These are phyloP conservation scores for Thecophora atra DNA, from an alignment of 2,888 invertebrate genomes.

Conservation along the genomic window DNA sequence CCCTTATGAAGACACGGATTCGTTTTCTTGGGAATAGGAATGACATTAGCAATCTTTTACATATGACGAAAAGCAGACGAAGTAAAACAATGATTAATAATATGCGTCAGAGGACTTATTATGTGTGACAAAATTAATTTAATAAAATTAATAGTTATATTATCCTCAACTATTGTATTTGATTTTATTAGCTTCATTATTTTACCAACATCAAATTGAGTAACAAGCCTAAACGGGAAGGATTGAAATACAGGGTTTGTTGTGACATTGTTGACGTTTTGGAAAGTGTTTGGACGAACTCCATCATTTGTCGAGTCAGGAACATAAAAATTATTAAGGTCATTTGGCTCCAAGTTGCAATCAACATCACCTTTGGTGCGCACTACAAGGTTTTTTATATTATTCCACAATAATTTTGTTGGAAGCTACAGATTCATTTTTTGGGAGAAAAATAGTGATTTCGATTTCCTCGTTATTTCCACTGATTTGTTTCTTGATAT, in stretches of 20 bases:
- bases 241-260: not conserved
- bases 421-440: too few species aligned
- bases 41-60: not conserved
- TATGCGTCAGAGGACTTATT: not conserved
- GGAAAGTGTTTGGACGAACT: not conserved
- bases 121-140: too few species aligned
- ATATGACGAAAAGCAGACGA: not conserved
- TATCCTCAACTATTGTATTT: not conserved
- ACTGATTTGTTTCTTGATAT: too few species aligned
- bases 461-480: too few species aligned
- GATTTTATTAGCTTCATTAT: too few species aligned
- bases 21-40: not conserved
- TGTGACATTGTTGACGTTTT: not conserved
- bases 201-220: not conserved
- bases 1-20: not conserved
- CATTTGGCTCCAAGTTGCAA: too few species aligned
- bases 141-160: too few species aligned
- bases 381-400: not conserved
- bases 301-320: too few species aligned
- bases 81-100: slow-evolving; percentile 1
- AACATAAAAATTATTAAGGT: not conserved
- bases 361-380: too few species aligned
- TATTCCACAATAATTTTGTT: too few species aligned
- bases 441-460: too few species aligned
- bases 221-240: too few species aligned